Percentiles rank a stretch among this genome's conserved stretches.
Conservation (phyloP, 2,888 invertebrate species). For the Aromia moschata region DNA sequence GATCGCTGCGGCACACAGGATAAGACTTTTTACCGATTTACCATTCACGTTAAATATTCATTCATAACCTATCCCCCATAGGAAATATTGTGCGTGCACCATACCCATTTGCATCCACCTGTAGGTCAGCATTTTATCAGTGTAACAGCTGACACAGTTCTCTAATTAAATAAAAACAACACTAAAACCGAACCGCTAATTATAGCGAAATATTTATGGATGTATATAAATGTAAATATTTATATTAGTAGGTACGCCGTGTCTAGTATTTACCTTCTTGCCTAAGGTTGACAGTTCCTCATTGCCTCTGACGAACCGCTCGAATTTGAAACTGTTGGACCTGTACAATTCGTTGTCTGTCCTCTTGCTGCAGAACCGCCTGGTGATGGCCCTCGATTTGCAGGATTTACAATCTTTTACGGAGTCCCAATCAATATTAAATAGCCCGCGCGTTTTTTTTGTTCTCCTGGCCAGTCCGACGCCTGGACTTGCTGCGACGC, state of each 20-base stretch:
- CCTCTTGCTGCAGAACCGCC: conserved; percentile 78
- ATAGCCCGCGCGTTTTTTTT: conserved; percentile 60
- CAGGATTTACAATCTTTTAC: conserved; percentile 67
- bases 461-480: conserved; percentile 51
- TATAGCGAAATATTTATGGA: neutral
- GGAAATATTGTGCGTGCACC: conserved; percentile 17
- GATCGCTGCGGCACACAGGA: neutral
- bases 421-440: conserved; percentile 67
- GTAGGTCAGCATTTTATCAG: neutral
- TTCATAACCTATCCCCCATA: conserved; percentile 18
- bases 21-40: neutral
- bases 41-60: conserved; percentile 1
- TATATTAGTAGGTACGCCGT: neutral
- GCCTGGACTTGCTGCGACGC: conserved; percentile 57
- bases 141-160: neutral
- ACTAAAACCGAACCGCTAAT: neutral
- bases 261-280: conserved; percentile 71
- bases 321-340: conserved; percentile 89
- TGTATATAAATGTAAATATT: neutral
- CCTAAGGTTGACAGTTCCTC: conserved; percentile 66
- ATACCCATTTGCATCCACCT: conserved; percentile 7
- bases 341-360: conserved; percentile 86
- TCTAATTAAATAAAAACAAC: neutral
- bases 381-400: conserved; percentile 70
- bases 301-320: conserved; percentile 79